A percentile compares a stretch with the other conserved stretches of the same genome.
phyloP scores from a whole-genome alignment of 2,888 invertebrate genomes.

The Drosophila koepferae region DNA sequence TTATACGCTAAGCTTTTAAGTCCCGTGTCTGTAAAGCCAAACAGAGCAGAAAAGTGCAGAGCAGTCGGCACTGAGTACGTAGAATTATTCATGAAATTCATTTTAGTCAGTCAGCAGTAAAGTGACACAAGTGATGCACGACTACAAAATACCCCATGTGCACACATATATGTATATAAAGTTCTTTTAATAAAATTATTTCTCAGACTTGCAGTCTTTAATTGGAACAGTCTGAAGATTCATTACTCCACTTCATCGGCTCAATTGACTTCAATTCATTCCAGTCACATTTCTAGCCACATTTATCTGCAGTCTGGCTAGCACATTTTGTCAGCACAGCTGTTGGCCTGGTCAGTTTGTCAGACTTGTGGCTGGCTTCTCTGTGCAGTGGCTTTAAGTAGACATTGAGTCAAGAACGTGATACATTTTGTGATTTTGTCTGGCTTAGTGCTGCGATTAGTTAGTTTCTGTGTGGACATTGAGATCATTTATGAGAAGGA shows the following conservation, averaged over 20 bases:
- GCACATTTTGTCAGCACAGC: background rate
- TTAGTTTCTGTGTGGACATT: slow-evolving; percentile 24
- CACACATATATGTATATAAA: background rate
- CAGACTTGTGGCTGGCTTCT: background rate
- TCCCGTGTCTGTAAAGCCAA: slow-evolving; percentile 65
- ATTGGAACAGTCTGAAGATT: too few species aligned
- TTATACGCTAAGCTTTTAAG: slow-evolving; percentile 81
- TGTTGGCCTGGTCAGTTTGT: slow-evolving; percentile 9
- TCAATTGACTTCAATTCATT: background rate
- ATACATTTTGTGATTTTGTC: slow-evolving; percentile 60
- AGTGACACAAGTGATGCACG: background rate
- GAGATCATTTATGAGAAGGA: background rate
- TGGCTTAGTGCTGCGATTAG: slow-evolving; percentile 68
- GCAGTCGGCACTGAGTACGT: slow-evolving; percentile 37
- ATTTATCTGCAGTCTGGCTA: background rate
- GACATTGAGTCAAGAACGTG: slow-evolving; percentile 22
- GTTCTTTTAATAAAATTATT: too few species aligned
- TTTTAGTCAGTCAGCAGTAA: background rate
- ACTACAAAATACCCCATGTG: background rate
- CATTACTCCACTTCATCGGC: background rate
- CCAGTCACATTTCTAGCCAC: too few species aligned
- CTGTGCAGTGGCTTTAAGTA: background rate
- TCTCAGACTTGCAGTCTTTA: too few species aligned
- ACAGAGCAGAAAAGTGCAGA: slow-evolving; percentile 26
- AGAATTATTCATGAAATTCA: slow-evolving; percentile 19